Conservation (phyloP, 1,140 invertebrate species). For the Lasaia peninsularis region DNA sequence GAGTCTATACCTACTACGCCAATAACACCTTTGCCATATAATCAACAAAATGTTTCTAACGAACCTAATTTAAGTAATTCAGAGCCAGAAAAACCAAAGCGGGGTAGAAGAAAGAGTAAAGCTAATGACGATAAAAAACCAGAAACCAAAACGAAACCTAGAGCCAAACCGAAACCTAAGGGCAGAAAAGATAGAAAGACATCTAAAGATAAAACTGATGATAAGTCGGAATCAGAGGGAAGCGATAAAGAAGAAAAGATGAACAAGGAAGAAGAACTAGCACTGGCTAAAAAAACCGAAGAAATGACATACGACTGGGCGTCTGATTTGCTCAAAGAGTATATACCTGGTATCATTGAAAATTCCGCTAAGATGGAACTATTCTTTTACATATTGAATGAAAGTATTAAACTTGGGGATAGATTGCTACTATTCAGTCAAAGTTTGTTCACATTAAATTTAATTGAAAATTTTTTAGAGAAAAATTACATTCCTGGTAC, state of each 20-base stretch:
- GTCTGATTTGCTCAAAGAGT: slow-evolving; percentile 90
- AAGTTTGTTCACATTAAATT: slow-evolving; percentile 89
- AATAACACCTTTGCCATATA: slow-evolving; percentile 11
- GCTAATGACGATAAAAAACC: slow-evolving; percentile 53
- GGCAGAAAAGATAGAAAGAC: slow-evolving; percentile 63
- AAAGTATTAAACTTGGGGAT: slow-evolving; percentile 81
- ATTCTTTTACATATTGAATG: slow-evolving; percentile 94
- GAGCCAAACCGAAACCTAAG: slow-evolving; percentile 56
- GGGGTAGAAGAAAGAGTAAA: slow-evolving; percentile 46
- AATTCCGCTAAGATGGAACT: slow-evolving; percentile 97
- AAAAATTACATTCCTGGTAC: slow-evolving; percentile 86
- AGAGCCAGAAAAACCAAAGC: slow-evolving; percentile 50
- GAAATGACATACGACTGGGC: slow-evolving; percentile 93
- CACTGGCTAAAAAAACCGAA: slow-evolving; percentile 82
- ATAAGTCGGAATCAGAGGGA: slow-evolving; percentile 63
- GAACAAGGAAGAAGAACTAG: slow-evolving; percentile 75
- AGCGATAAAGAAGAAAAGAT: slow-evolving; percentile 79
- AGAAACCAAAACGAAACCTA: slow-evolving; percentile 51
- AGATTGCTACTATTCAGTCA: slow-evolving; percentile 1
- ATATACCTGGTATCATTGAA: slow-evolving; percentile 92
- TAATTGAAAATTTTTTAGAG: slow-evolving; percentile 97
- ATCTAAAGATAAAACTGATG: slow-evolving; percentile 65
- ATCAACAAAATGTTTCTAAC: slow-evolving; percentile 24
- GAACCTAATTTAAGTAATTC: slow-evolving; percentile 37
- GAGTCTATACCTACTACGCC: slow-evolving; percentile 6